phyloP scores from a whole-genome alignment of 37 sponge, comb jelly and placozoan species.

The Crambe crambe region DNA sequence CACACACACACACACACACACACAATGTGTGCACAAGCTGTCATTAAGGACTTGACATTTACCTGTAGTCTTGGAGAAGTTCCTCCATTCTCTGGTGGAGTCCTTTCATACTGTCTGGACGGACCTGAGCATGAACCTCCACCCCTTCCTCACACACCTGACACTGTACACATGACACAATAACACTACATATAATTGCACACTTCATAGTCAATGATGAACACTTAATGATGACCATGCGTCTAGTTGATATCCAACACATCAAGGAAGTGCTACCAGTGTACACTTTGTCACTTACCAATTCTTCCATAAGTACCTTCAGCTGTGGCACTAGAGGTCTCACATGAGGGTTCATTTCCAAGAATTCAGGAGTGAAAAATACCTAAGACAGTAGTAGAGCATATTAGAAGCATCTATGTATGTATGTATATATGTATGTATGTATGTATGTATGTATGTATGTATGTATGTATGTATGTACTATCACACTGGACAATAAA shows the following conservation, averaged over 20 bases:
- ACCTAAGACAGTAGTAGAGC: constrained; percentile 28
- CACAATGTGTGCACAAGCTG: not conserved
- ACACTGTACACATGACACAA: constrained; percentile 30
- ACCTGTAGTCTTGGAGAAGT: constrained; percentile 46
- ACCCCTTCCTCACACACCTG: constrained; percentile 62
- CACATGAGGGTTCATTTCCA: constrained; percentile 34
- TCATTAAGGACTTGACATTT: not conserved
- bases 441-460: too few species aligned
- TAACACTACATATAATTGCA: not conserved
- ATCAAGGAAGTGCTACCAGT: too few species aligned
- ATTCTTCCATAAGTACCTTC: constrained; percentile 57
- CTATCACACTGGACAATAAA: too few species aligned
- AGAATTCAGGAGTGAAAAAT: constrained; percentile 76
- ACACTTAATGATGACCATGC: too few species aligned
- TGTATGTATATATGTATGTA: not conserved
- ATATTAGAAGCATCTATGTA: not conserved
- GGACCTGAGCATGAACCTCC: constrained; percentile 54
- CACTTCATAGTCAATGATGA: too few species aligned
- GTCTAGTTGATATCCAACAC: too few species aligned
- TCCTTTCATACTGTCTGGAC: constrained; percentile 63
- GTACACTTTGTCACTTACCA: constrained; percentile 39
- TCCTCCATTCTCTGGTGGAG: constrained; percentile 79
- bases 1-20: constrained; percentile 10
- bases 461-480: too few species aligned
- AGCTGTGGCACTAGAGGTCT: constrained; percentile 33